Conservation (phyloP, 1,140 invertebrate genomes). For the Diploscapter pachys region DNA sequence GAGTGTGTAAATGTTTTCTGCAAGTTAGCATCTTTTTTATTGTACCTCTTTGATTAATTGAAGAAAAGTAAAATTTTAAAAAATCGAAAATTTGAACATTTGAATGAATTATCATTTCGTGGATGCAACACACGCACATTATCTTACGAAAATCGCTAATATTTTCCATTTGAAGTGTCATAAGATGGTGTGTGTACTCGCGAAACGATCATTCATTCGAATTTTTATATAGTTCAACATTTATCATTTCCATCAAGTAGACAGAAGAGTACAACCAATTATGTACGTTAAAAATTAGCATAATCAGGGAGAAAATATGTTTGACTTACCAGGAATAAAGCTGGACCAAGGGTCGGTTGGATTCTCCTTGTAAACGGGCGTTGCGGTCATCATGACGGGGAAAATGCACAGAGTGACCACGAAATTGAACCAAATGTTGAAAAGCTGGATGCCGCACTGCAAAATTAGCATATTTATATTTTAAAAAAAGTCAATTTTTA, state of each 20-base stretch:
- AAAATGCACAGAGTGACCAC: conserved; percentile 33
- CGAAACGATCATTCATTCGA: too few species aligned
- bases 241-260: too few species aligned
- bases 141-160: too few species aligned
- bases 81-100: too few species aligned
- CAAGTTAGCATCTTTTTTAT: not conserved
- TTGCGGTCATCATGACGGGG: conserved; percentile 29
- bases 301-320: not conserved
- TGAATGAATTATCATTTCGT: too few species aligned
- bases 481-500: not conserved
- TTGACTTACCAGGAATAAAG: not conserved
- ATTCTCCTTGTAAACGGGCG: conserved; percentile 9
- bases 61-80: too few species aligned
- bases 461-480: not conserved
- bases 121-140: too few species aligned
- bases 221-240: too few species aligned
- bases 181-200: too few species aligned
- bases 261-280: not conserved
- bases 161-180: too few species aligned
- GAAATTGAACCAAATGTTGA: conserved; percentile 34
- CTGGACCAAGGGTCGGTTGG: not conserved
- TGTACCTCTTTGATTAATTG: too few species aligned
- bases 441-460: conserved; percentile 33
- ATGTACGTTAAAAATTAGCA: conserved; percentile 1
- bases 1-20: conserved; percentile 25